Base-by-base conservation (phyloP, 2,797 vertebrate genomes). In the Sparus aurata region DNA sequence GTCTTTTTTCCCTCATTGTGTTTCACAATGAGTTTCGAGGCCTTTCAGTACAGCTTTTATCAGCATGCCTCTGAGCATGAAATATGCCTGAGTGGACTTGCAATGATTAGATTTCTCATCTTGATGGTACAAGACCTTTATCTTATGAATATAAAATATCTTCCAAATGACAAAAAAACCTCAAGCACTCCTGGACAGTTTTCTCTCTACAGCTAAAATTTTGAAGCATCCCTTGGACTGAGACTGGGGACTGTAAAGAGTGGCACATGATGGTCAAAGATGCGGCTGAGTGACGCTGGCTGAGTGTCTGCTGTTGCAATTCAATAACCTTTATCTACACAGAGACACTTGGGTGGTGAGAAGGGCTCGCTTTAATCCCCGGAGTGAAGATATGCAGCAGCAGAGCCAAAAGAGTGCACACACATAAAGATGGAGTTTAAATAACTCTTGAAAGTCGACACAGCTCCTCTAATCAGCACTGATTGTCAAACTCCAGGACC, bases 381-480 rank as follows among this genome's bases (percentile, higher is more conserved):
- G 23, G 27, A 85, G 60, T 62, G 68, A 12, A 41, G 58, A 79
- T 78, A 69, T 49, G 54, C 63, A 38, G 66, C 69, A 45, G 63
- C 23, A 53, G 52, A 73, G 55, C 49, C 11, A 5, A 47, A 77
- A n/a, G 38, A 60, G 71, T 22, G 58, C 22, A 34, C 45, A 0
- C 66, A 66, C 59, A 66, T n/a, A 41, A 22, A 76, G 66, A 84
- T 18, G 25, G 25, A 74, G 58, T 78, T 70, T 66, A 59, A 79
- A 75, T 68, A 80, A 69, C 27, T 46, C 77, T 80, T 22, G 30
- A 83, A 46, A 69, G 69, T 68, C 45, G 49, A 27, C 16, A 45
- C 73, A 53, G 81, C 57, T 78, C 64, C 25, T 74, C 41, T 80
- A 85, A 87, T 89, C 82, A 83, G 84, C 59, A 10, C 78, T 84